These are phyloP conservation scores for Sebastolobus altivelis DNA, from an alignment of 2,797 vertebrate genomes.

Conservation along the genomic window DNA sequence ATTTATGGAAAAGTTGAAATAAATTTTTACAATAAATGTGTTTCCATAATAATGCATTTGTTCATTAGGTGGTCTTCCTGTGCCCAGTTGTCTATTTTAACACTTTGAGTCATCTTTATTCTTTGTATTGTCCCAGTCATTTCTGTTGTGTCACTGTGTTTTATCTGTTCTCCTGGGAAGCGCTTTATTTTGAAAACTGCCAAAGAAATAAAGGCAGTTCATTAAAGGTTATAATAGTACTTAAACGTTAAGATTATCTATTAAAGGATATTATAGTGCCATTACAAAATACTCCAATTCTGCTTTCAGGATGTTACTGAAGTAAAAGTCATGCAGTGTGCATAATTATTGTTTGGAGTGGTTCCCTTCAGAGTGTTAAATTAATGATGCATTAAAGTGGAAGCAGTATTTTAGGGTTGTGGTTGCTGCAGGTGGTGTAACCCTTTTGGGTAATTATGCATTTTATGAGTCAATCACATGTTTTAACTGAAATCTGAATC, in stretches of 20 bases:
- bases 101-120: not conserved
- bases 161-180: not conserved
- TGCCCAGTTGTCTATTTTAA: not conserved
- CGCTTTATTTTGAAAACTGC: not conserved
- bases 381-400: slow-evolving; percentile 59
- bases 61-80: not conserved
- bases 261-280: not conserved
- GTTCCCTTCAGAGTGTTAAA: slow-evolving; percentile 40
- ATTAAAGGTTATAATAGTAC: not conserved
- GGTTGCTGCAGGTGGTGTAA: slow-evolving; percentile 9
- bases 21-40: not conserved
- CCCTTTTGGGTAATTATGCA: not conserved
- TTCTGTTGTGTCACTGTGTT: not conserved
- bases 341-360: not conserved
- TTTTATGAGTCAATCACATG: slow-evolving; percentile 5
- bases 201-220: not conserved
- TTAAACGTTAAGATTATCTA: not conserved
- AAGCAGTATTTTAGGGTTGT: slow-evolving; percentile 28
- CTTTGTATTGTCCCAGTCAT: not conserved
- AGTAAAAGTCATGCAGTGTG: not conserved
- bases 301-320: not conserved
- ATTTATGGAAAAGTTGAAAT: not conserved
- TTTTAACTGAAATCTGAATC: slow-evolving; percentile 11
- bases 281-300: not conserved
- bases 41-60: not conserved